Conservation (phyloP, 2,113 vertebrate genomes). For the Agapornis roseicollis region DNA sequence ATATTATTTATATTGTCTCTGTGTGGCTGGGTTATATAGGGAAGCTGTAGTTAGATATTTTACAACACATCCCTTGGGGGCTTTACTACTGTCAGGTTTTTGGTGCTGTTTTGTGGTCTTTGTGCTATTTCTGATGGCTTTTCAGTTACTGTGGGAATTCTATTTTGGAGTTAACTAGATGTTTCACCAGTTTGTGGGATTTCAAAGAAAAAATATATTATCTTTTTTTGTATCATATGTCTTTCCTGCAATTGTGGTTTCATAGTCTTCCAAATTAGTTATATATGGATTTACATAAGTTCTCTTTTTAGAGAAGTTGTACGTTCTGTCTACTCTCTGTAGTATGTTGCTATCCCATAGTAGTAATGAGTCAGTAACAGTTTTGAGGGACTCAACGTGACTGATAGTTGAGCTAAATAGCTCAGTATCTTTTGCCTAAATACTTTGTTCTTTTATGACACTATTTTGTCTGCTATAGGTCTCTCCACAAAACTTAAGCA, state of each 20-base stretch:
- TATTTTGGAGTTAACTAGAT: slow-evolving; percentile 14
- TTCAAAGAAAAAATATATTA: not conserved
- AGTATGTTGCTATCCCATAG: not conserved
- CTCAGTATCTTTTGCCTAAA: not conserved
- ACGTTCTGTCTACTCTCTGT: not conserved
- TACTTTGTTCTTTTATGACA: not conserved
- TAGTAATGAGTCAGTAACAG: not conserved
- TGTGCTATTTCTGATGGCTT: not conserved
- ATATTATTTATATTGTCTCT: not conserved
- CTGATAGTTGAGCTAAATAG: not conserved
- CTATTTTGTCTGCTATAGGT: not conserved
- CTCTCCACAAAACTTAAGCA: not conserved
- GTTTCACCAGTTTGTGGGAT: not conserved
- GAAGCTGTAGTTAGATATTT: not conserved
- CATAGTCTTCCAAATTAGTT: not conserved
- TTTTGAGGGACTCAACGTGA: not conserved
- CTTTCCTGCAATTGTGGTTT: slow-evolving; percentile 17
- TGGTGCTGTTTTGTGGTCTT: not conserved
- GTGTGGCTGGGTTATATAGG: not conserved
- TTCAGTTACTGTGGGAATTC: not conserved
- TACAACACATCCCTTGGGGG: not conserved
- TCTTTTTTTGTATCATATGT: not conserved
- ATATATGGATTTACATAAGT: not conserved
- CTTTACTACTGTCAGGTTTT: not conserved
- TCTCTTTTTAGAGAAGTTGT: not conserved